Base-by-base conservation (phyloP, 2,888 invertebrate species). In the Drosophila pseudotalamancana region DNA sequence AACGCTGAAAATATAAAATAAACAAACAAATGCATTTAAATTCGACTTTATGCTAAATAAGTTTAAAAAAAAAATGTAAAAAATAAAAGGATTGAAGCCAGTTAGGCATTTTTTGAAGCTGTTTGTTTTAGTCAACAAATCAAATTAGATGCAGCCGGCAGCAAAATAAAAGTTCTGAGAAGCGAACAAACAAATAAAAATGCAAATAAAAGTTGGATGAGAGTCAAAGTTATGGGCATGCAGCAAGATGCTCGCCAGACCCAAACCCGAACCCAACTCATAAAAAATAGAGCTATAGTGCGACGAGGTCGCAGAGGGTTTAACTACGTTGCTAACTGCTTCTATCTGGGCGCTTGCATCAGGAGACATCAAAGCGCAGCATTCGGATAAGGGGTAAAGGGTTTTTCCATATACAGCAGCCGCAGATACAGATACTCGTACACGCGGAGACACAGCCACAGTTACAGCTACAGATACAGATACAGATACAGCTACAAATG, bases 121-220 rank as follows among this genome's bases (percentile, higher is more conserved):
- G 14, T 43, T 64, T 40, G 32, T 54, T 45, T 53, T 46, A 48
- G 65, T 53, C 34, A 53, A 34, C 43, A 69, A 67, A 64, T 60
- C 49, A 70, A 77, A 77, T 66, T 64, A 19, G 59, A 35, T 40
- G 11, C 55, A 29, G 31, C 37, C 19, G 59, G 59, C 40, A 25
- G 49, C 37, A 14, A 50, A 63, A 37, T 63, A 55, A 27, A 59
- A 46, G 35, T 61, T 73, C 54, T 23, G 27, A 62, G 68, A 77
- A 68, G 42, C 35, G 49, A 42, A 45, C 54, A 76, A 57, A 63
- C 45, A 61, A 77, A 76, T 77, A 80, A 69, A 82, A 80, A 80
- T 82, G 82, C 69, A 82, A 82, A 80, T 76, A 80, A 82, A 77
- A 77, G 67, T 77, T 76, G 56, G 70, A 69, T 61, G 62, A 67